These are phyloP conservation scores for Gasterosteus aculeatus DNA, from an alignment of 2,113 vertebrate species.

Conservation along the genomic window DNA sequence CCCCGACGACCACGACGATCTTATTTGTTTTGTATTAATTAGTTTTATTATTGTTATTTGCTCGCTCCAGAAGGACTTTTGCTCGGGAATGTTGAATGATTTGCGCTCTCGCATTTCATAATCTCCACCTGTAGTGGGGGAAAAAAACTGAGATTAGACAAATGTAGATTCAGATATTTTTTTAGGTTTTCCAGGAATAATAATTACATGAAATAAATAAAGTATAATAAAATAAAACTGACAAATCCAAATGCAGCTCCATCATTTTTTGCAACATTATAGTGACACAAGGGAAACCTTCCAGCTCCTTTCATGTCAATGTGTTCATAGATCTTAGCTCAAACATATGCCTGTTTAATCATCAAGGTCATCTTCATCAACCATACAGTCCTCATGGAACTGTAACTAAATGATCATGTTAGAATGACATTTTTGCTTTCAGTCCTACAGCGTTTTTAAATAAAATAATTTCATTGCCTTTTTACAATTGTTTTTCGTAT, in stretches of 20 bases:
- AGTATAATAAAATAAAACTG: background rate
- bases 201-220: background rate
- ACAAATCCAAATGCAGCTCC: background rate
- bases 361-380: background rate
- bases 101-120: too few relatives aligned
- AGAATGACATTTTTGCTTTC: background rate
- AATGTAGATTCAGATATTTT: background rate
- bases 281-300: background rate
- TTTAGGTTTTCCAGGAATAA: too few relatives aligned
- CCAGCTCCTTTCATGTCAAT: background rate
- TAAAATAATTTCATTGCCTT: background rate
- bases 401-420: background rate
- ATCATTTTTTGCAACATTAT: background rate
- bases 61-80: too few relatives aligned
- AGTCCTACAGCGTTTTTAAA: background rate
- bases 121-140: too few relatives aligned
- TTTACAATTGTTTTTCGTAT: background rate
- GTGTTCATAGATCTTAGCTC: background rate
- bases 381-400: background rate
- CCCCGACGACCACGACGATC: too few relatives aligned
- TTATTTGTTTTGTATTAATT: background rate
- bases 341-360: background rate
- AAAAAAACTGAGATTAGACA: background rate
- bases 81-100: too few relatives aligned
- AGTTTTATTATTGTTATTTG: background rate